Evolutionary conservation across 2,113 vertebrate species (phyloP).

Genomic region (Pipra filicauda): DNA sequence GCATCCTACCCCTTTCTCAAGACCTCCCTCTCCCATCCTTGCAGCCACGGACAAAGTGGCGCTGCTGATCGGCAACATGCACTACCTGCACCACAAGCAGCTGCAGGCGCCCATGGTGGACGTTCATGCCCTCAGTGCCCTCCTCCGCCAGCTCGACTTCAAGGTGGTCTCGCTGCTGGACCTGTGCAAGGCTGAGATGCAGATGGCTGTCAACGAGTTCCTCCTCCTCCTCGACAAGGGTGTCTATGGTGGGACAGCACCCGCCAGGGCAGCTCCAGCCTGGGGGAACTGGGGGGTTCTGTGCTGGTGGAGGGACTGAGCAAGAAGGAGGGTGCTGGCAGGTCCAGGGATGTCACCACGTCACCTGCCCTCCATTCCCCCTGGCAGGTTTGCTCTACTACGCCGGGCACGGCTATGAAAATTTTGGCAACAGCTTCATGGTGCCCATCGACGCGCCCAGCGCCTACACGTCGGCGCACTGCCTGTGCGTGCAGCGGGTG

Average conservation of each 20-base stretch:
- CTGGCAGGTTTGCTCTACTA: conserved; percentile 84
- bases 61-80: conserved; percentile 88
- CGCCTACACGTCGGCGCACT: conserved; percentile 81
- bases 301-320: not conserved
- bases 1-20: fast-evolving
- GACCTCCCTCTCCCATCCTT: fast-evolving
- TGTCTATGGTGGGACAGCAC: conserved; percentile 75
- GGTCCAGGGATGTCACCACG: not conserved
- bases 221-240: conserved; percentile 84
- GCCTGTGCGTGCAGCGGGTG: conserved; percentile 83
- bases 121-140: conserved; percentile 79
- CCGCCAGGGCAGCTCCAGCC: fast-evolving
- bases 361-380: not conserved
- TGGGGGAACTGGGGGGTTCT: fast-evolving
- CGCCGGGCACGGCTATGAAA: conserved; percentile 86
- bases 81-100: conserved; percentile 79
- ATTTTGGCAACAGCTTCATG: conserved; percentile 91
- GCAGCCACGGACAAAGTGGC: conserved; percentile 89
- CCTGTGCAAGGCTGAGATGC: conserved; percentile 85
- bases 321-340: not conserved
- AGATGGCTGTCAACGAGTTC: conserved; percentile 84
- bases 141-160: conserved; percentile 86
- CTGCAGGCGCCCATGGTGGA: conserved; percentile 83
- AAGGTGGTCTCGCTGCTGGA: conserved; percentile 88
- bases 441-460: conserved; percentile 83